Evolutionary conservation across 1,140 invertebrate species (phyloP).

Genomic region (Eumaeus atala): DNA sequence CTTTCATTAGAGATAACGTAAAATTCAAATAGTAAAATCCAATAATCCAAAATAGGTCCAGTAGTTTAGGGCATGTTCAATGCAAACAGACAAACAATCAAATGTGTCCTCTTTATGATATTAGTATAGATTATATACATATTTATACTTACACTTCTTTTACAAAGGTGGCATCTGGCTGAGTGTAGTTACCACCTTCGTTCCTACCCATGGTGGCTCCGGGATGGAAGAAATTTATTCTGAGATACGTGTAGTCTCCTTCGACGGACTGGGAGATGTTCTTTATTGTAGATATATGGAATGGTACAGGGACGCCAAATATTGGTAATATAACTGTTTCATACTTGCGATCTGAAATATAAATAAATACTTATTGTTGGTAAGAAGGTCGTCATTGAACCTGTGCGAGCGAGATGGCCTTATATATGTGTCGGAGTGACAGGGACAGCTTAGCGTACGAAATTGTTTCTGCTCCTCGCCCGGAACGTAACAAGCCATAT

Average conservation of each 20-base stretch:
- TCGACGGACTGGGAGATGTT: conserved; percentile 99
- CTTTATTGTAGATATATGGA: conserved; percentile 99
- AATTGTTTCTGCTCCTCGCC: no score
- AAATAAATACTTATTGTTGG: conserved; percentile 19
- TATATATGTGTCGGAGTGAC: no score
- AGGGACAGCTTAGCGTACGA: no score
- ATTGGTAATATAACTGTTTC: conserved; percentile 98
- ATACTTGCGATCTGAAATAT: conserved; percentile 91
- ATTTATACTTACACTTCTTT: conserved; percentile 93
- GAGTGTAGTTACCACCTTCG: conserved; percentile 91
- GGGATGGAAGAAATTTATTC: conserved; percentile 99
- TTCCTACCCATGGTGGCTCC: conserved; percentile 95
- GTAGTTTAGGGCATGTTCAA: no score
- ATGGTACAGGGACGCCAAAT: conserved; percentile 96
- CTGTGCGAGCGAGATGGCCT: no score
- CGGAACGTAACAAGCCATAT: no score
- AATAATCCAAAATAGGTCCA: no score
- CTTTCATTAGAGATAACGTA: no score
- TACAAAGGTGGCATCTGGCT: conserved; percentile 96
- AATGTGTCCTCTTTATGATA: no score
- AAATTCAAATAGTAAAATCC: no score
- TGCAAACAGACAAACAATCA: no score
- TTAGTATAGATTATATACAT: background rate
- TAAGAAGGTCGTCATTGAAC: no score
- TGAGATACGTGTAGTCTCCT: conserved; percentile 98